Evolutionary conservation across 2,797 vertebrate species (phyloP), one percentile per base, ranked within the genome.

Genomic region (Aselliscus stoliczkanus): DNA sequence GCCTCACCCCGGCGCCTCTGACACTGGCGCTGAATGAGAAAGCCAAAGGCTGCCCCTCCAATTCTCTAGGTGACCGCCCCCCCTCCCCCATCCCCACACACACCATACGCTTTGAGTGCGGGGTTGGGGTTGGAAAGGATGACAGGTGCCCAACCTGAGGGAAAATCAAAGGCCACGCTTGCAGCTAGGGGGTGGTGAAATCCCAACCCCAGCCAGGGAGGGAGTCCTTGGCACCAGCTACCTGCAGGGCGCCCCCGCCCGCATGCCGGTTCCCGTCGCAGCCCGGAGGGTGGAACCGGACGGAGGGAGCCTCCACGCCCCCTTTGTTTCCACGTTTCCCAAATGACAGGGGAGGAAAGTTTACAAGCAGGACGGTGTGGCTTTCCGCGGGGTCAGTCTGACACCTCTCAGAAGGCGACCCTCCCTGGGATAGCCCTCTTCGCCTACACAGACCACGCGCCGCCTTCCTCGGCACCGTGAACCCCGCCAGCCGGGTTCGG

Each of bases 271-370:
- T 89, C 52, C 27, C 25, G 37, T 25, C 15, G 65, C 77, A 90
- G 82, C 82, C 77, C 10, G 4, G 88, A 93, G 75, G 90, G 76
- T 92, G 82, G 69, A 64, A 87, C 58, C 5, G 95, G 97, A 95
- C 90, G 0, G 10, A 93, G 70, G 90, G 90, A 95, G 84, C 96
- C 94, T 96, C 94, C 97, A 96, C 95, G 96, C 97, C 97, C 97
- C 93, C 97, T 98, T 97, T 98, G 97, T 98, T 94, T 97, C 81
- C 95, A 93, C 95, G 86, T 72, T 97, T 80, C 87, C 94, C 81
- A 90, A 93, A 97, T 92, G 95, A 94, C 96, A 96, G 67, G 73
- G 39, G 69, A 93, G 95, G 94, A 98, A 98, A 98, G 96, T 98
- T 98, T 97, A 97, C 82, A 70, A 96, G 85, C 95, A 1, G 62